Conservation (phyloP, 2,888 invertebrate genomes). For the Amiota communis region DNA sequence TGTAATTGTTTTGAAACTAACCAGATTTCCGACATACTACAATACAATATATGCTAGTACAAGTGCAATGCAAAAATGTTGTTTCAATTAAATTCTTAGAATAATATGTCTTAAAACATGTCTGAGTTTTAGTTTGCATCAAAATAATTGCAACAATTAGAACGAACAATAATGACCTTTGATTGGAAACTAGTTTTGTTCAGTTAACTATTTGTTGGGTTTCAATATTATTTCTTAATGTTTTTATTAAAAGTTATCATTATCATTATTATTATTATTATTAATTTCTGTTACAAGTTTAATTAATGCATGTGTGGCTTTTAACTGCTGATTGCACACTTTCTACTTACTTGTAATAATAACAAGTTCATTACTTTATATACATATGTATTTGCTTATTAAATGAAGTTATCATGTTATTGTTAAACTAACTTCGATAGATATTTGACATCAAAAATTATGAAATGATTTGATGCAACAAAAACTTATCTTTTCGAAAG, state of each 20-base stretch:
- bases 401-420: conserved; percentile 46
- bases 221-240: too few species aligned
- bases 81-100: neutral
- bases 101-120: neutral
- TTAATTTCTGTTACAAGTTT: neutral
- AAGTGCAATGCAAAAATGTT: conserved; percentile 11
- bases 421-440: neutral
- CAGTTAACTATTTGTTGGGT: neutral
- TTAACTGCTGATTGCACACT: neutral
- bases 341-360: neutral
- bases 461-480: too few species aligned
- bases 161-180: conserved; percentile 1
- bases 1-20: too few species aligned
- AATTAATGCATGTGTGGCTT: neutral
- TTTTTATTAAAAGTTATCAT: too few species aligned
- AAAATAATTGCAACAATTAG: conserved; percentile 13
- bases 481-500: neutral
- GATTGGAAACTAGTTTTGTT: conserved; percentile 8
- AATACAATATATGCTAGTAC: too few species aligned
- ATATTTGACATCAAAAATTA: too few species aligned
- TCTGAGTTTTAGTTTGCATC: neutral
- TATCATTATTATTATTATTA: neutral
- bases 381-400: conserved; percentile 43
- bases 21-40: too few species aligned
- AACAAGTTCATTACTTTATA: conserved; percentile 33